Conservation (phyloP, 2,888 invertebrate species). For the Tholera decimalis region DNA sequence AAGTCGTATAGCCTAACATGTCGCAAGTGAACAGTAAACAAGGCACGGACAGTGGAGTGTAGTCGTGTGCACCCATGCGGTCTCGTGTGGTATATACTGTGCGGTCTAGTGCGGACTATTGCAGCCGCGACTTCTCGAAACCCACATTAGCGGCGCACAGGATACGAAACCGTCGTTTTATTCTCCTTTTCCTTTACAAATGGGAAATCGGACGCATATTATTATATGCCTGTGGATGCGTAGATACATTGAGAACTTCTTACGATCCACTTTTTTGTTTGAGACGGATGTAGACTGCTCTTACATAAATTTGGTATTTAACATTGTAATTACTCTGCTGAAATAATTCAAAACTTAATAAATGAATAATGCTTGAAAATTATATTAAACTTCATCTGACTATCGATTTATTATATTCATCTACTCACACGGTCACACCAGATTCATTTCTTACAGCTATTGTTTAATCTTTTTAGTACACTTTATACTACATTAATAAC, state of each 20-base stretch:
- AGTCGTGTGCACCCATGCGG: not conserved
- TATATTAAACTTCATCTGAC: not conserved
- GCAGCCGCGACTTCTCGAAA: constrained; percentile 39
- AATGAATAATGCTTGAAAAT: not conserved
- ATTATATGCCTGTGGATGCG: constrained; percentile 69
- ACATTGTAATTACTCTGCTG: constrained; percentile 47
- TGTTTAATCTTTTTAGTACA: not conserved
- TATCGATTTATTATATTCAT: too few species aligned
- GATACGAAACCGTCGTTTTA: constrained; percentile 73
- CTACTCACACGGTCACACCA: not conserved
- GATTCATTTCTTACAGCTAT: not conserved
- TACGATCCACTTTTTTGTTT: constrained; percentile 54
- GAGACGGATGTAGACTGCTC: constrained; percentile 61
- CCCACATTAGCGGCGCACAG: constrained; percentile 75
- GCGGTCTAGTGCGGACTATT: constrained; percentile 17
- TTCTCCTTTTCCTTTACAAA: constrained; percentile 78
- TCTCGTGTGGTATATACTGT: not conserved
- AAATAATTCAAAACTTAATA: not conserved
- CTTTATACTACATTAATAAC: not conserved
- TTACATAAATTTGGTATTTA: constrained; percentile 35
- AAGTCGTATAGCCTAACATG: constrained; percentile 60
- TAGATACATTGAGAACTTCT: constrained; percentile 52
- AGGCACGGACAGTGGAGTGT: constrained; percentile 48
- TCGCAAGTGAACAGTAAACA: constrained; percentile 19
- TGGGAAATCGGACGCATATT: constrained; percentile 79